Conservation (phyloP, 2,888 invertebrate genomes). For the Drosophila testacea region DNA sequence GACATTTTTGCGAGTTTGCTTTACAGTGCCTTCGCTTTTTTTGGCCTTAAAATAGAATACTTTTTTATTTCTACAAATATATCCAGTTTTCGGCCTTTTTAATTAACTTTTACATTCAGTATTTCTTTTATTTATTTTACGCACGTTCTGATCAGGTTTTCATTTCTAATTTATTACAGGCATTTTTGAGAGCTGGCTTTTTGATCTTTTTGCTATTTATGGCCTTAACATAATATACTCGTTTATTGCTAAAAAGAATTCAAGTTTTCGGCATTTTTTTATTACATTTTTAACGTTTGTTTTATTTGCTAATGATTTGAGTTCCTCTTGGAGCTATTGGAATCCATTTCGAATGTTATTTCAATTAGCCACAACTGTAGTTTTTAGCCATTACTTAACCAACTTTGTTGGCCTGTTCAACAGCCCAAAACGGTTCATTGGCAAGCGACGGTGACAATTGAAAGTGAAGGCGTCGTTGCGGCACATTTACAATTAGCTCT, state of each 20-base stretch:
- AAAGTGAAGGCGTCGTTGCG: conserved; percentile 45
- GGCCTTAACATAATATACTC: too few species aligned
- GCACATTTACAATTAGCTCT: conserved; percentile 27
- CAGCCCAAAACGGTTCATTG: conserved; percentile 24
- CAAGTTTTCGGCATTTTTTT: too few species aligned
- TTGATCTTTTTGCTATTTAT: too few species aligned
- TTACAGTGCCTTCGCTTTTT: conserved; percentile 36
- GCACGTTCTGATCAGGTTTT: too few species aligned
- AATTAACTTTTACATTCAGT: not conserved
- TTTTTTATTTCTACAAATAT: conserved; percentile 25
- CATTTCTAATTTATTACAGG: too few species aligned
- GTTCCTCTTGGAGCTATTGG: not conserved
- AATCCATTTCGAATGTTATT: not conserved
- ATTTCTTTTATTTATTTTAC: too few species aligned
- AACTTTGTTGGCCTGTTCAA: conserved; percentile 18
- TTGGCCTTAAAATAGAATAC: conserved; percentile 14
- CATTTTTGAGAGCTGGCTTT: too few species aligned
- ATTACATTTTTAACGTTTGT: not conserved
- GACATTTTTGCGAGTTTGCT: conserved; percentile 32
- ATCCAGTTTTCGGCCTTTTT: conserved; percentile 31
- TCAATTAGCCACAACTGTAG: conserved; percentile 8
- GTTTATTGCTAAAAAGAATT: too few species aligned
- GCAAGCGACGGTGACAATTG: conserved; percentile 34
- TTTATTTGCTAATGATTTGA: not conserved
- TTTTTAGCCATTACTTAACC: conserved; percentile 41